These are phyloP conservation scores for Burhinus bistriatus DNA, from an alignment of 2,113 vertebrate genomes.

Conservation along the genomic window DNA sequence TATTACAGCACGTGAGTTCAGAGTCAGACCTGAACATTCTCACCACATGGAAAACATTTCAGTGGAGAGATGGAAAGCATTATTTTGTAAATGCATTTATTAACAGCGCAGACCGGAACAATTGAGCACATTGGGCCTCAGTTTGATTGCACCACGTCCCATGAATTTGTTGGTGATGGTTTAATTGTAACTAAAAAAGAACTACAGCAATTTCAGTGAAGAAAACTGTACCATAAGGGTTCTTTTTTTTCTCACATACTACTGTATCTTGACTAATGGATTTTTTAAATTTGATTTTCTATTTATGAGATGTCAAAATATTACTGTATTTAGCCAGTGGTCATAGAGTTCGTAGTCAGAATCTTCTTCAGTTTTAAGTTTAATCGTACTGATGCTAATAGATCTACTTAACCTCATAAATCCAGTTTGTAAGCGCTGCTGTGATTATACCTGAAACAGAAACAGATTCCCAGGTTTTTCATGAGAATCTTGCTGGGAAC, in stretches of 20 bases:
- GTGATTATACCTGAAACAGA: not conserved
- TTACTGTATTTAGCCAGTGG: not conserved
- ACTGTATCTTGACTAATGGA: not conserved
- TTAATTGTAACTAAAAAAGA: slow-evolving; percentile 13
- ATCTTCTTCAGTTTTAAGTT: not conserved
- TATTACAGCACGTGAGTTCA: not conserved
- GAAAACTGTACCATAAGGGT: not conserved
- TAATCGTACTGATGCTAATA: not conserved
- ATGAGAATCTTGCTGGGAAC: not conserved
- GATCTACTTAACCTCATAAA: not conserved
- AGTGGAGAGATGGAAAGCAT: slow-evolving; percentile 40
- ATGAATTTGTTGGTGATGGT: not conserved
- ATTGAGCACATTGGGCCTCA: not conserved
- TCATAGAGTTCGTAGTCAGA: not conserved
- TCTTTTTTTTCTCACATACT: not conserved
- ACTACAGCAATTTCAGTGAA: not conserved
- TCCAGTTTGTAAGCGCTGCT: not conserved
- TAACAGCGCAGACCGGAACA: not conserved
- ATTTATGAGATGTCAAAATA: not conserved
- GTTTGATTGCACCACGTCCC: not conserved
- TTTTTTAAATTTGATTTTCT: not conserved
- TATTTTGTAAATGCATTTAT: slow-evolving; percentile 37
- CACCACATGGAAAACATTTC: slow-evolving; percentile 54
- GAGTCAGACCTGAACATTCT: not conserved
- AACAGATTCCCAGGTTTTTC: not conserved